Conservation (phyloP, 2,113 vertebrate species). For the Phylloscopus whistleri region DNA sequence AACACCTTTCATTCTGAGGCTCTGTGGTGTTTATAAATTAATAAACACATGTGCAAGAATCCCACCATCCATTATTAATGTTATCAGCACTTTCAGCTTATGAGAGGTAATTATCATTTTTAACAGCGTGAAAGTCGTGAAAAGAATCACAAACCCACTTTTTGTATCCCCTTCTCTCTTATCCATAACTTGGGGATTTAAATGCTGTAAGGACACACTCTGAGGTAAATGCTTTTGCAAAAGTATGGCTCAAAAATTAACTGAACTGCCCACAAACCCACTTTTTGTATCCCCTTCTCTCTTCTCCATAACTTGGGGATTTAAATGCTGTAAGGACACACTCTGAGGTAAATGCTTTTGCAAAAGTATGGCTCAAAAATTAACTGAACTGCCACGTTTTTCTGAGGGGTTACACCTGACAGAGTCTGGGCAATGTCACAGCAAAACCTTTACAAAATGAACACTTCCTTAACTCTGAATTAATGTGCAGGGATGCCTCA, state of each 20-base stretch:
- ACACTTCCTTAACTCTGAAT: background rate
- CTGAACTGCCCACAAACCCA: too few relatives aligned
- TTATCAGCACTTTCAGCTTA: background rate
- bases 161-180: background rate
- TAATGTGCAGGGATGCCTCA: background rate
- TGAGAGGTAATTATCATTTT: constrained; percentile 17
- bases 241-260: background rate
- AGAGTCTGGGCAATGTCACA: background rate
- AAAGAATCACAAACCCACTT: background rate
- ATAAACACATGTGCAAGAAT: constrained; percentile 41
- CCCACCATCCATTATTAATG: constrained; percentile 52
- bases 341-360: background rate
- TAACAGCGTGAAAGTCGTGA: background rate
- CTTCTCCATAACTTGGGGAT: background rate
- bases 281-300: background rate
- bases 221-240: background rate
- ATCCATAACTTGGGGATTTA: background rate
- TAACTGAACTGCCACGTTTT: background rate
- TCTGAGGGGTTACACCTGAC: background rate
- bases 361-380: background rate
- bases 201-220: background rate
- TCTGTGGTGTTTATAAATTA: constrained; percentile 55
- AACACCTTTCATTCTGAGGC: constrained; percentile 3
- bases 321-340: background rate
- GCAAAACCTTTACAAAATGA: background rate